A percentile compares a stretch with the other conserved stretches of the same genome.
Conservation (phyloP, 2,797 vertebrate species). For the Enoplosus armatus region DNA sequence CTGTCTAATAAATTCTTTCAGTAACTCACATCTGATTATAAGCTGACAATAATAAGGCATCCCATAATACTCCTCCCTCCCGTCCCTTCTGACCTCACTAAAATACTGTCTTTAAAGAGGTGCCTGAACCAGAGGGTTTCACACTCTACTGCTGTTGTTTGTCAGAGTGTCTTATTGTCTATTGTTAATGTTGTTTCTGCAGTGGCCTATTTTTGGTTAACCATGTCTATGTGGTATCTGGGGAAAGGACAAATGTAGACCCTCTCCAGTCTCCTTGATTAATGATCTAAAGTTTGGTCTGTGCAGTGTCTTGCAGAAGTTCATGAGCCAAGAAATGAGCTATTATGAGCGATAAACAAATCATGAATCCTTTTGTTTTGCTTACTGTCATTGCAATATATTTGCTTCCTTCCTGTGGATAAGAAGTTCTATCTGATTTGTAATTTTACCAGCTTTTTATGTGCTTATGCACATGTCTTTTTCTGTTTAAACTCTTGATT, state of each 20-base stretch:
- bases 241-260: constrained; percentile 15
- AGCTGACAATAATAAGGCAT: constrained; percentile 13
- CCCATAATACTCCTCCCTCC: constrained; percentile 4
- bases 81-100: background rate
- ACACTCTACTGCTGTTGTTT: constrained; percentile 17
- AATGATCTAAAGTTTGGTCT: constrained; percentile 29
- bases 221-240: background rate
- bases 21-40: constrained; percentile 16
- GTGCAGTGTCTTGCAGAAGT: constrained; percentile 17
- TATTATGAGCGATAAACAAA: constrained; percentile 24
- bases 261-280: constrained; percentile 22
- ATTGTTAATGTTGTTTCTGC: constrained; percentile 13
- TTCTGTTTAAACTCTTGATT: constrained; percentile 9
- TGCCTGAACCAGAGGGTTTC: constrained; percentile 15
- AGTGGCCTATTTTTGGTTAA: constrained; percentile 19
- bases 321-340: constrained; percentile 31
- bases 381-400: constrained; percentile 19
- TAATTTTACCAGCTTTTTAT: background rate
- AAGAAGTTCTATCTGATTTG: background rate
- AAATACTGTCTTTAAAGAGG: constrained; percentile 18
- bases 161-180: background rate
- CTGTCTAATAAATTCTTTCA: constrained; percentile 25
- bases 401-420: constrained; percentile 1
- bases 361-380: constrained; percentile 35
- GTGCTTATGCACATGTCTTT: background rate